Percentiles rank a stretch among this genome's conserved stretches.
Conservation (phyloP, 2,113 vertebrate genomes). For the Nothocercus julius region DNA sequence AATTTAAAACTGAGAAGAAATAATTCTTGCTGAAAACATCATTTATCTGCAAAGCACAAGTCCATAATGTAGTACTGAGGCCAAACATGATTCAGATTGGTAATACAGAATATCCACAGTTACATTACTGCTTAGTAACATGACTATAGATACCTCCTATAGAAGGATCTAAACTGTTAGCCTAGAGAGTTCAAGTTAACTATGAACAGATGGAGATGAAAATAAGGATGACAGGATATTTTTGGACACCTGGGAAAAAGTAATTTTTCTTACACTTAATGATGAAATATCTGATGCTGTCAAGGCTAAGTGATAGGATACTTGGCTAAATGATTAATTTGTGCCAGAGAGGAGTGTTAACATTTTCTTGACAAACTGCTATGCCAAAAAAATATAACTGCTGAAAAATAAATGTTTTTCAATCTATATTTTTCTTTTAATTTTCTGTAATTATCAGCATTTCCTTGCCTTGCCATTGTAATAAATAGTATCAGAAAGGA, state of each 20-base stretch:
- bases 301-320: neutral
- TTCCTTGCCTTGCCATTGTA: neutral
- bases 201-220: neutral
- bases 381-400: neutral
- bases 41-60: neutral
- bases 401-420: neutral
- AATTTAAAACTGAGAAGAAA: neutral
- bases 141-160: neutral
- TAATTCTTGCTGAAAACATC: neutral
- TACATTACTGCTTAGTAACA: neutral
- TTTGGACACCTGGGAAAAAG: neutral
- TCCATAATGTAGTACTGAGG: neutral
- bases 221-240: neutral
- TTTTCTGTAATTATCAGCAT: neutral
- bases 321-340: neutral
- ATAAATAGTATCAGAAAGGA: neutral
- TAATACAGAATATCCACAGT: neutral
- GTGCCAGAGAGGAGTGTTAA: neutral
- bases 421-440: neutral
- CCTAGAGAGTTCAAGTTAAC: neutral
- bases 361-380: neutral
- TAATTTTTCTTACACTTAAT: neutral
- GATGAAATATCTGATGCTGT: neutral
- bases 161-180: neutral
- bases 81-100: neutral